Base-by-base conservation (phyloP, 2,113 vertebrate species). In the Sebastes fasciatus region DNA sequence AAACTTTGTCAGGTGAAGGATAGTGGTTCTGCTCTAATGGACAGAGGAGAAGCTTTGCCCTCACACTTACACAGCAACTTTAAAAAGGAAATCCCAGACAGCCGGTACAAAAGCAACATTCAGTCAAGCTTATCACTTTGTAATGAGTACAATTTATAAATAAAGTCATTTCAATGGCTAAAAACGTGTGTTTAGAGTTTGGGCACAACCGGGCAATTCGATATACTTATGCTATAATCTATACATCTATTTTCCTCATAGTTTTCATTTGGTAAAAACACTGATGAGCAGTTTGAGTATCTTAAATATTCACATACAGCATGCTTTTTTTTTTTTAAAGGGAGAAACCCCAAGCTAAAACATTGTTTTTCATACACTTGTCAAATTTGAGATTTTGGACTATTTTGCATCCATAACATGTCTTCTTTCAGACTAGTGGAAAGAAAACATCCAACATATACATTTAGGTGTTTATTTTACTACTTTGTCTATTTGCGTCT, bases 1-100 rank as follows among this genome's bases (percentile, higher is more conserved):
- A 92, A 94, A 95, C 93, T 94, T 93, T 91, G 91, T 91, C 90
- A 92, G 92, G 91, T 93, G 88, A 94, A 95, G 90, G 94, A 93
- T 94, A 90, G 90, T 80, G 66, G 86, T 86, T 94, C 90, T 89
- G 87, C 92, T 92, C 91, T 84, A 91, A 86, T 90, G 86, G 90
- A 85, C 90, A 90, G 86, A 88, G 80, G 83, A 83, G 83, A 76
- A 55, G 86, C 87, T 86, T 77, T 85, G 86, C 87, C 88, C 86
- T 83, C 82, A 63, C 85, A 86, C 84, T 89, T 86, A 88, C 82
- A 85, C 90, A 88, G 83, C 87, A 34, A 88, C 86, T 93, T 93
- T 74, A 69, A 86, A 62, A 84, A 87, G 86, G 89, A 89, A 92
- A 92, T 89, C 90, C 87, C 85, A 89, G 49, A 79, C 85, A 87